Evolutionary conservation across 2,113 vertebrate species (phyloP), one percentile per base, ranked within the genome.

Genomic region (Mesitornis unicolor): DNA sequence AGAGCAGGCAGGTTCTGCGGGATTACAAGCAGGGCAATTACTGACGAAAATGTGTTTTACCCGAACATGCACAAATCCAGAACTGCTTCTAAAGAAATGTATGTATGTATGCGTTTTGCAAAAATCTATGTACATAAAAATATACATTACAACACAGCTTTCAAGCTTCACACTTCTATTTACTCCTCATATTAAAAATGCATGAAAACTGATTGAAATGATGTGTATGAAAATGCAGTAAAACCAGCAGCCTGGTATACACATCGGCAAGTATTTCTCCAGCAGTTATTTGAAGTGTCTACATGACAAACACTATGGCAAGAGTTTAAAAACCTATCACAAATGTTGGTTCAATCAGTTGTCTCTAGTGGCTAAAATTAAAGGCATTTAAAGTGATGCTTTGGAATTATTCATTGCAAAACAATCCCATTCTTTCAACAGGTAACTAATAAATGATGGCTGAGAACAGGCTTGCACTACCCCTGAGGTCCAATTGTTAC

Each of bases 401-500:
- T 91, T 94, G 95, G 93, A 98, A 98, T 98, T 97, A 97, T 87
- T 97, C 94, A 85, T 81, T 95, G 92, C 85, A 95, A 96, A 94
- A 94, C 95, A 97, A 95, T 85, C 78, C 75, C 82, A 87, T 84
- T 96, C 84, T 97, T 97, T 97, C 95, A 98, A 98, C 81, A 97
- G 97, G 94, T 97, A 97, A 98, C 92, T 98, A 98, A 98, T 92
- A 97, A 98, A 96, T 80, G 75, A 96, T 82, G 90, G 67, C 87
- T 95, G 94, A 97, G 90, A 98, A 97, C 87, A 97, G 94, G 95
- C 69, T 88, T 96, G 84, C 93, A 96, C 96, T 96, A 93, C 71
- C 79, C 87, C 86, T 83, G 78, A 97, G 88, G 90, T 87, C 80
- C 93, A 97, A 91, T 53, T 96, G 77, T 92, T 98, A 97, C 86